Conservation (phyloP, 1,140 invertebrate species). For the Megathymus violae region DNA sequence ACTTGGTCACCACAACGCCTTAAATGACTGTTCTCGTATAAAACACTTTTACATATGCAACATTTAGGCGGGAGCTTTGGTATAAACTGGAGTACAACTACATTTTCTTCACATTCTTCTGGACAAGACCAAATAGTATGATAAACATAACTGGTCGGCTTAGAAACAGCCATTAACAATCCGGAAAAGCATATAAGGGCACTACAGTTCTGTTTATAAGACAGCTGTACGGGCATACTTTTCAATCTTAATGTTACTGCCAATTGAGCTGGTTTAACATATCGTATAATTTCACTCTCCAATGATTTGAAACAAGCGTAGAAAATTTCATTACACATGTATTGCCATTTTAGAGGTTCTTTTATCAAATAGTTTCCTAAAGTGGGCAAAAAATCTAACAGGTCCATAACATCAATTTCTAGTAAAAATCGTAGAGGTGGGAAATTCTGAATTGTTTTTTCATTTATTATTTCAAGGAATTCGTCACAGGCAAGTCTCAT, state of each 20-base stretch:
- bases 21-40: conserved; percentile 69
- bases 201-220: conserved; percentile 43
- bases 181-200: conserved; percentile 55
- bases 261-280: conserved; percentile 53
- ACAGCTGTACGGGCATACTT: conserved; percentile 49
- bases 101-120: conserved; percentile 73
- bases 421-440: conserved; percentile 62
- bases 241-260: conserved; percentile 57
- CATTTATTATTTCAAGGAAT: conserved; percentile 55
- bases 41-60: conserved; percentile 58
- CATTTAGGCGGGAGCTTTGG: conserved; percentile 71
- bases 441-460: conserved; percentile 57
- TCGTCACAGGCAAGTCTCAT: conserved; percentile 58
- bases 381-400: conserved; percentile 56
- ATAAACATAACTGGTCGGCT: conserved; percentile 59
- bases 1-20: conserved; percentile 68
- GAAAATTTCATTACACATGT: conserved; percentile 61
- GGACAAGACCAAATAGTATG: conserved; percentile 77
- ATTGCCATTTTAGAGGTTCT: conserved; percentile 64
- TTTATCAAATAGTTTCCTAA: conserved; percentile 54
- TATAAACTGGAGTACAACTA: conserved; percentile 67
- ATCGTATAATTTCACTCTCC: conserved; percentile 46
- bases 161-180: conserved; percentile 56
- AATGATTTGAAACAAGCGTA: conserved; percentile 59
- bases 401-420: conserved; percentile 67